Percentiles rank a stretch among this genome's conserved stretches.
Conservation (phyloP, 2,113 vertebrate genomes). For the Mesitornis unicolor region DNA sequence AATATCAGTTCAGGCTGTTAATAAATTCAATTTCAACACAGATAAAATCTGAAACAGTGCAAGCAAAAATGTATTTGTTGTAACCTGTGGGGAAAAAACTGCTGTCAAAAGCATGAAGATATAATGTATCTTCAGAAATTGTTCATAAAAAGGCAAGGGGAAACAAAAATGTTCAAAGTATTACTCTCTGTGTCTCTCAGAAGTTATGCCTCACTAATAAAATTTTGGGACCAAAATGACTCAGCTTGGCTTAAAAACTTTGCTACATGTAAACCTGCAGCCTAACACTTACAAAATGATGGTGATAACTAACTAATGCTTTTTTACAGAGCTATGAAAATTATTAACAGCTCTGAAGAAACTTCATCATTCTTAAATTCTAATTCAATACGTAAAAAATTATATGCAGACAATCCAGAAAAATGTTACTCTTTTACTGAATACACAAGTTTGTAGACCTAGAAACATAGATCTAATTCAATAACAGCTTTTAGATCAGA, state of each 20-base stretch:
- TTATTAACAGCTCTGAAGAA: neutral
- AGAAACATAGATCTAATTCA: neutral
- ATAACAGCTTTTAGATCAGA: neutral
- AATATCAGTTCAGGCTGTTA: neutral
- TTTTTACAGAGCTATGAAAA: neutral
- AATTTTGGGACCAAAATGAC: neutral
- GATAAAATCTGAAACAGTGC: neutral
- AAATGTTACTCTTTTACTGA: neutral
- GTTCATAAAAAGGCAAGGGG: neutral
- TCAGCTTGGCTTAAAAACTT: neutral
- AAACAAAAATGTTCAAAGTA: neutral
- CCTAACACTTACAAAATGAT: neutral
- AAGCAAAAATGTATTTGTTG: neutral
- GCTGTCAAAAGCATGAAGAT: neutral
- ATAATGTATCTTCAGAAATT: neutral
- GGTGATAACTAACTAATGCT: neutral
- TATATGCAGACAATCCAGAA: neutral
- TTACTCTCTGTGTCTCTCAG: neutral
- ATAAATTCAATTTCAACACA: neutral
- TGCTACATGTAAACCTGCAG: neutral
- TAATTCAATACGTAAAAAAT: neutral
- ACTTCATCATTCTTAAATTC: neutral
- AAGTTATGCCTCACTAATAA: neutral
- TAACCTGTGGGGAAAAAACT: neutral
- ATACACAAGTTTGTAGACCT: neutral